A percentile compares a stretch with the other conserved stretches of the same genome.
phyloP scores from a whole-genome alignment of 2,888 invertebrate genomes.

The Nomada hirtipes region DNA sequence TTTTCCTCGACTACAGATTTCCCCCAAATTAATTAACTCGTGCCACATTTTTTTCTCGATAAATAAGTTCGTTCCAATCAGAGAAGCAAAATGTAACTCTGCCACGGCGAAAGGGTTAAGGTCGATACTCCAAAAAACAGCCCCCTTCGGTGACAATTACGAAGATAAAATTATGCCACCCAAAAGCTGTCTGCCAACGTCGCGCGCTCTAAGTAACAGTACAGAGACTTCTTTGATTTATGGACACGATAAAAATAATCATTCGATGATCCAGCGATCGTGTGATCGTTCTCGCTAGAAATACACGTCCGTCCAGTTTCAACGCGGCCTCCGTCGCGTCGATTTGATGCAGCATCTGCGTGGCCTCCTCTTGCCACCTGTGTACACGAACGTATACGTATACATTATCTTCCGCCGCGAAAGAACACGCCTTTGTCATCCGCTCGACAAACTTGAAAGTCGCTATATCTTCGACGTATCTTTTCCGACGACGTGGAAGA shows the following conservation, averaged over 20 bases:
- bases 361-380: slow-evolving; percentile 79
- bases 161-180: too few relatives aligned
- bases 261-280: slow-evolving; percentile 4
- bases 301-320: slow-evolving; percentile 39
- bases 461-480: slow-evolving; percentile 58
- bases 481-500: slow-evolving; percentile 43
- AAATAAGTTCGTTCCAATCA: too few relatives aligned
- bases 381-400: slow-evolving; percentile 78
- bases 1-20: too few relatives aligned
- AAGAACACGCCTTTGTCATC: slow-evolving; percentile 79
- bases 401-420: slow-evolving; percentile 77
- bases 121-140: too few relatives aligned
- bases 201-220: too few relatives aligned
- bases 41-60: too few relatives aligned
- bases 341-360: slow-evolving; percentile 82
- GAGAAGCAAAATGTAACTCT: too few relatives aligned
- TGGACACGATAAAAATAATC: not conserved
- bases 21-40: too few relatives aligned
- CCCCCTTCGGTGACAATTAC: too few relatives aligned
- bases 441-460: slow-evolving; percentile 71
- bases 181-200: too few relatives aligned
- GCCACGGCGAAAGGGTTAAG: too few relatives aligned
- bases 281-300: not conserved
- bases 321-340: slow-evolving; percentile 38
- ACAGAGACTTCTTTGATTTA: too few relatives aligned